Percentiles rank a stretch among this genome's conserved stretches.
These are phyloP conservation scores for Protodeltote pygarga DNA, from an alignment of 2,888 invertebrate species.

Conservation along the genomic window DNA sequence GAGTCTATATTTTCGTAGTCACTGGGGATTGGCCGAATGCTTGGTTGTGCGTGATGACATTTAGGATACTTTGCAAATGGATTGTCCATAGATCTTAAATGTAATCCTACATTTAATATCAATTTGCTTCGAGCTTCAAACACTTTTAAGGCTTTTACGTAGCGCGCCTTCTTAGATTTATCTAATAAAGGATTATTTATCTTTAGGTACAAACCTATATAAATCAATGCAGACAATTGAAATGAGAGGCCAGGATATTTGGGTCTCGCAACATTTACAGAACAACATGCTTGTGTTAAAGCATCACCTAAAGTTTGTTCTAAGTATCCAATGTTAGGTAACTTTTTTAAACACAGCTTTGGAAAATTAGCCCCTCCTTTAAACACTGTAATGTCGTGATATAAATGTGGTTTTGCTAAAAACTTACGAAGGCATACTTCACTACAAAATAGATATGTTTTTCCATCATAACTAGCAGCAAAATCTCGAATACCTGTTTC, in stretches of 20 bases:
- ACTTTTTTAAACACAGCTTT: slow-evolving; percentile 71
- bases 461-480: slow-evolving; percentile 80
- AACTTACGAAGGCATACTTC: slow-evolving; percentile 83
- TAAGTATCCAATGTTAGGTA: slow-evolving; percentile 88
- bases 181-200: slow-evolving; percentile 73
- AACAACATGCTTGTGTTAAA: slow-evolving; percentile 84
- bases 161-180: slow-evolving; percentile 59
- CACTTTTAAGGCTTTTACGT: slow-evolving; percentile 66
- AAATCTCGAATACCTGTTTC: slow-evolving; percentile 75
- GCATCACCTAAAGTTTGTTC: slow-evolving; percentile 87
- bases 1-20: slow-evolving; percentile 4
- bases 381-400: slow-evolving; percentile 78
- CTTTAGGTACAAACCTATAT: slow-evolving; percentile 87
- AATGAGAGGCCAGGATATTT: slow-evolving; percentile 87
- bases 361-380: slow-evolving; percentile 69
- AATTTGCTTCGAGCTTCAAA: slow-evolving; percentile 74
- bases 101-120: slow-evolving; percentile 70
- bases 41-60: slow-evolving; percentile 51
- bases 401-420: slow-evolving; percentile 80
- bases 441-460: slow-evolving; percentile 86
- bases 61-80: slow-evolving; percentile 83
- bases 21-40: slow-evolving; percentile 7
- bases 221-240: slow-evolving; percentile 82
- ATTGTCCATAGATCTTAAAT: slow-evolving; percentile 84
- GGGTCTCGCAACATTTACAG: slow-evolving; percentile 84